Evolutionary conservation across 2,113 vertebrate species (phyloP).

Genomic region (Rhinogobius similis): DNA sequence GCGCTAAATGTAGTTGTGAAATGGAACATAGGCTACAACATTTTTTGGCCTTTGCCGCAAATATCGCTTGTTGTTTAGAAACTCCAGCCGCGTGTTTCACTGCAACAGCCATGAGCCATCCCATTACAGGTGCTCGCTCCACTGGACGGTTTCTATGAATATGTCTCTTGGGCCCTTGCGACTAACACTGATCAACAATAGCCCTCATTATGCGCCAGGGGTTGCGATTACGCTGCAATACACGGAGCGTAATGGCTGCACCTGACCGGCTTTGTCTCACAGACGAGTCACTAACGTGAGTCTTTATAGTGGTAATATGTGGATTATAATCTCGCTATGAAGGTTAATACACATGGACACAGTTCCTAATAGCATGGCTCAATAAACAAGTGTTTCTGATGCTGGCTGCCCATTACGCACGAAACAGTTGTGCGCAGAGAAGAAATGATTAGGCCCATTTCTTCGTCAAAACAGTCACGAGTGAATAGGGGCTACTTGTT

Average conservation of each 20-base stretch:
- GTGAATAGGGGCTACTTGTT: slow-evolving; percentile 47
- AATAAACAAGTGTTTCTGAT: not conserved
- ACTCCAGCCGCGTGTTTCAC: no score
- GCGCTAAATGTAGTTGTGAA: no score
- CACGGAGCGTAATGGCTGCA: slow-evolving; percentile 38
- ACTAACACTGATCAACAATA: slow-evolving; percentile 38
- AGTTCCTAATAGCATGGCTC: not conserved
- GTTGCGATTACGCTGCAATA: slow-evolving; percentile 38
- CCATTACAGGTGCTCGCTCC: slow-evolving; percentile 39
- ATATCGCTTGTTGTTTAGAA: slow-evolving; percentile 1
- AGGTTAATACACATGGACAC: slow-evolving; percentile 38
- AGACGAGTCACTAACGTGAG: slow-evolving; percentile 32
- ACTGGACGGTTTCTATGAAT: slow-evolving; percentile 33
- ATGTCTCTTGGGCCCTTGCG: slow-evolving; percentile 13
- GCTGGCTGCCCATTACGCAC: not conserved
- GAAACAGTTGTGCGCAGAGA: not conserved
- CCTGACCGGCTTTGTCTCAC: slow-evolving; percentile 47
- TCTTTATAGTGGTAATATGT: slow-evolving; percentile 35
- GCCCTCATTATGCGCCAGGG: slow-evolving; percentile 28
- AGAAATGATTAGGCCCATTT: not conserved
- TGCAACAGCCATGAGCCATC: slow-evolving; percentile 5
- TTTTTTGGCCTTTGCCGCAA: no score
- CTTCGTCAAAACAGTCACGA: slow-evolving; percentile 20
- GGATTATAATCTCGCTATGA: slow-evolving; percentile 6
- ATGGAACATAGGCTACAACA: no score